These are phyloP conservation scores for Altica lythri DNA, from an alignment of 2,888 invertebrate species.

Conservation along the genomic window DNA sequence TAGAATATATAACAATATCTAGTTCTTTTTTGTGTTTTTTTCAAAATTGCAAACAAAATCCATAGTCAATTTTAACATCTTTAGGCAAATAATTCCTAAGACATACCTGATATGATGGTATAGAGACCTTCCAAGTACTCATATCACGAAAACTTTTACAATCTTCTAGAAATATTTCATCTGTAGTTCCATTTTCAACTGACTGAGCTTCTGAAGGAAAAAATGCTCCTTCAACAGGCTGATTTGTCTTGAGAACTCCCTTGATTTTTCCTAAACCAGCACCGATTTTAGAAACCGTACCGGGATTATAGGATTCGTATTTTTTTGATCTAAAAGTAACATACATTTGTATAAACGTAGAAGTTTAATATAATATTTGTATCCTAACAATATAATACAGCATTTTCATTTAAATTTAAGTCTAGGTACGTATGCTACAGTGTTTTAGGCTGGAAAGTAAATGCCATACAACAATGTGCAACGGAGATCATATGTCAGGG, in stretches of 20 bases:
- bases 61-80: too few relatives aligned
- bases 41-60: too few relatives aligned
- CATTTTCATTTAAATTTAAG: too few relatives aligned
- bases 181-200: constrained; percentile 49
- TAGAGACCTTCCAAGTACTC: constrained; percentile 69
- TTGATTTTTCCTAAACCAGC: constrained; percentile 66
- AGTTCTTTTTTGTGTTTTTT: too few relatives aligned
- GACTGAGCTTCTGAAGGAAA: constrained; percentile 48
- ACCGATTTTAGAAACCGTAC: constrained; percentile 59
- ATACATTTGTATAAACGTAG: neutral
- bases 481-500: too few relatives aligned
- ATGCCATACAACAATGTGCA: too few relatives aligned
- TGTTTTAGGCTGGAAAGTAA: too few relatives aligned
- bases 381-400: too few relatives aligned
- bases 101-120: constrained; percentile 60
- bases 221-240: constrained; percentile 58
- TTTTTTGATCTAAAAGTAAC: constrained; percentile 37
- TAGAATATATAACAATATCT: too few relatives aligned
- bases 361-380: too few relatives aligned
- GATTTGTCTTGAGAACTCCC: constrained; percentile 63
- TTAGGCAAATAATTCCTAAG: too few relatives aligned
- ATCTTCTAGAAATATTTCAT: constrained; percentile 55
- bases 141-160: constrained; percentile 63
- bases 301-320: constrained; percentile 46
- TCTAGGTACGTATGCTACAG: too few relatives aligned